Base-by-base conservation (phyloP, 2,888 invertebrate genomes). In the Drosophila prolongata region DNA sequence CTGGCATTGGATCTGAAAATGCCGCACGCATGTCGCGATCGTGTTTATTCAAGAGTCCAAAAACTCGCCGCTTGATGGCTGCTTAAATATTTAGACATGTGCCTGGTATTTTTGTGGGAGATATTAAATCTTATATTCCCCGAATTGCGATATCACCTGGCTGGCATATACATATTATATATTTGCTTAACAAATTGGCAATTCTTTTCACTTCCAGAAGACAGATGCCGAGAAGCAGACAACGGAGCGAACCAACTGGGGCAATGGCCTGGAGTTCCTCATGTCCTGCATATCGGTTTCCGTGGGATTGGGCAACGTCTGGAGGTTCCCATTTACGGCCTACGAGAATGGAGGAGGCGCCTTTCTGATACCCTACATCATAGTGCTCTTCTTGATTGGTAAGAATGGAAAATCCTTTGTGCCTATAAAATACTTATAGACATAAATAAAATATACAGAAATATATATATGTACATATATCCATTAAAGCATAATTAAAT, bases 271-370 rank as follows among this genome's bases (percentile, higher is more conserved):
- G 6, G 95, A 96, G 89, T 96, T 96, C 87, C 93, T 96, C 1
- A 95, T 96, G 94, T 95, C 95, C 0, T 96, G 96, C 80, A 95
- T 96, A 67, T 94, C 95, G 50, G 95, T 95, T 73, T 95, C 95
- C 0, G 96, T 96, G 13, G 96, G 96, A 0, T 92, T 96, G 40
- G 95, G 96, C 72, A 95, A 95, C 89, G 94, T 95, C 37, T 95
- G 95, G 95, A 92, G 95, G 11, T 94, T 94, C 89, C 94, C 94
- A 0, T 94, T 93, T 76, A 93, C 93, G 2, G 95, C 95, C 1
- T 95, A 94, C 87, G 94, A 95, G 87, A 96, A 96, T 83, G 96
- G 96, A 2, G 96, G 95, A 1, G 95, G 95, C 1, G 95, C 95
- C 6, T 95, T 95, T 83, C 93, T 95, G 0, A 95, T 96, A 65